Conservation (phyloP, 2,113 vertebrate species). For the Bolborhynchus lineola region DNA sequence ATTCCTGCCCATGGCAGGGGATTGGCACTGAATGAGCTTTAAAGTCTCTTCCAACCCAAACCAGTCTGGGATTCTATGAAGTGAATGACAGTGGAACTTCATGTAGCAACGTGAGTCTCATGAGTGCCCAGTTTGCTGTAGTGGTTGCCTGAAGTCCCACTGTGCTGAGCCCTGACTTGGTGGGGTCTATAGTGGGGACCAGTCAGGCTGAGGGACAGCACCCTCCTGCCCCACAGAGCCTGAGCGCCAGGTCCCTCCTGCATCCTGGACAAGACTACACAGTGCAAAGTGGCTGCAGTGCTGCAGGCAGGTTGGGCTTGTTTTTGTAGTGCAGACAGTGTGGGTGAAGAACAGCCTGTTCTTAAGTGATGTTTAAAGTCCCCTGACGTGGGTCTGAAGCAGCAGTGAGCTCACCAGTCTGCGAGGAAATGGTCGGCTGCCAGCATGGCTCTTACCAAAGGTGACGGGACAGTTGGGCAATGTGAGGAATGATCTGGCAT, state of each 20-base stretch:
- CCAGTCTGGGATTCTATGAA: neutral
- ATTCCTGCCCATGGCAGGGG: neutral
- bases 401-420: neutral
- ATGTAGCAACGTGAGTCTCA: neutral
- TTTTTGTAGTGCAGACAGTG: neutral
- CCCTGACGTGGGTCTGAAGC: neutral
- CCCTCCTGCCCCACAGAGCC: neutral
- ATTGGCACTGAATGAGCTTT: neutral
- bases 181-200: neutral
- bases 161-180: neutral
- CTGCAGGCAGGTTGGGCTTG: neutral
- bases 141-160: neutral
- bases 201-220: neutral
- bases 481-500: neutral
- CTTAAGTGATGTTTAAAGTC: neutral
- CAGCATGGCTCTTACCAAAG: slow-evolving; percentile 12
- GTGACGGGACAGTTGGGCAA: neutral
- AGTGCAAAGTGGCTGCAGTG: neutral
- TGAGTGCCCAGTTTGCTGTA: neutral
- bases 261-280: neutral
- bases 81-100: neutral
- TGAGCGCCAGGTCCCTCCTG: neutral
- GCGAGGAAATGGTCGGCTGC: slow-evolving; percentile 39
- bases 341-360: neutral
- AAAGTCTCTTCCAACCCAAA: neutral